These are phyloP conservation scores for Macrotrachela quadricornifera DNA, from an alignment of 1,140 invertebrate genomes.

Conservation along the genomic window DNA sequence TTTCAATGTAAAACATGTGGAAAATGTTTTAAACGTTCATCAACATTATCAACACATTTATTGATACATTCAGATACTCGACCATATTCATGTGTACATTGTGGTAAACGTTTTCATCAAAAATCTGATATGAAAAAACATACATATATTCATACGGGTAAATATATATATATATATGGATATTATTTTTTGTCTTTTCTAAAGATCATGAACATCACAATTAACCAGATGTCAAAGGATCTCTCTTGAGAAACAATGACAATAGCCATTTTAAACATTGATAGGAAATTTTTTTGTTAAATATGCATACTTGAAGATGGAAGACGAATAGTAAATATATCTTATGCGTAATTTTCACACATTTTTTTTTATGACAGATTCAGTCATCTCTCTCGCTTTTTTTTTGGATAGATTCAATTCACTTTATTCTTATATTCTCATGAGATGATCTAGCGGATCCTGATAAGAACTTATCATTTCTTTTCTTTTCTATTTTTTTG, in stretches of 20 bases:
- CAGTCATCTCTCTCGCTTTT: neutral
- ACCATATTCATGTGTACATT: conserved; percentile 33
- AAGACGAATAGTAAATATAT: no score
- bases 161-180: conserved; percentile 29
- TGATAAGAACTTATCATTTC: neutral
- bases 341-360: no score
- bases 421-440: neutral
- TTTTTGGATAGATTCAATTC: neutral
- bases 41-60: conserved; percentile 85
- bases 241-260: no score
- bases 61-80: conserved; percentile 87
- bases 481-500: neutral
- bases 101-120: conserved; percentile 94
- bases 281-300: no score
- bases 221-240: no score
- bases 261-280: no score
- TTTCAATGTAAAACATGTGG: conserved; percentile 92
- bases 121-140: conserved; percentile 99
- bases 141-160: conserved; percentile 96
- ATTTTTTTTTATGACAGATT: no score
- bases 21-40: conserved; percentile 88
- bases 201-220: no score
- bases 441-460: neutral
- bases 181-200: no score
- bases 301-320: no score